Evolutionary conservation across 2,113 vertebrate species (phyloP).

Genomic region (Ceyx margarethae): DNA sequence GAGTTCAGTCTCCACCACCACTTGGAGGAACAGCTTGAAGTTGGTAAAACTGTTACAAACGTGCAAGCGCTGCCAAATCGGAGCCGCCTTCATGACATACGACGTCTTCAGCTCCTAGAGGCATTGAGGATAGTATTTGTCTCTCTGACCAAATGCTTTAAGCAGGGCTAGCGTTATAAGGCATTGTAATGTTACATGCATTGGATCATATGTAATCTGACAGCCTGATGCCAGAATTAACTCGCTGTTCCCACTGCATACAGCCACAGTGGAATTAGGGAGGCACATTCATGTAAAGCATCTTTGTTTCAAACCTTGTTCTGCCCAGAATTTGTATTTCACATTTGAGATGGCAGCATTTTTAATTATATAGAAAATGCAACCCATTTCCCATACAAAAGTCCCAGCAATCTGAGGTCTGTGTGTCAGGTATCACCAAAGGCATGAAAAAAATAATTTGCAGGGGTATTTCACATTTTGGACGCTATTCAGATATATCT

Average conservation of each 20-base stretch:
- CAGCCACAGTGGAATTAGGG: neutral
- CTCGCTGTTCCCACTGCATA: neutral
- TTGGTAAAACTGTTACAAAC: slow-evolving; percentile 29
- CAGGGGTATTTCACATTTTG: neutral
- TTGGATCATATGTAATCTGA: neutral
- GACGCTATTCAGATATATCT: neutral
- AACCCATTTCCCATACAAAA: neutral
- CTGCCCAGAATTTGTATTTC: neutral
- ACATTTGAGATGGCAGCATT: neutral
- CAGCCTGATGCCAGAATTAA: neutral
- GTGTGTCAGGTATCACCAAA: neutral
- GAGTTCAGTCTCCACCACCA: slow-evolving; percentile 3
- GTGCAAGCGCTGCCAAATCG: neutral
- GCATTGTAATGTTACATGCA: neutral
- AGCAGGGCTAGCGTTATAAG: neutral
- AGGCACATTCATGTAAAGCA: neutral
- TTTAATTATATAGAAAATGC: neutral
- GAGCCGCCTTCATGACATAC: neutral
- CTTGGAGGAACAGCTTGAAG: slow-evolving; percentile 46
- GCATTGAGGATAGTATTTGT: neutral
- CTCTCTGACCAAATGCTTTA: neutral
- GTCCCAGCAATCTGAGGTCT: neutral
- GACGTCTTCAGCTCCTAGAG: neutral
- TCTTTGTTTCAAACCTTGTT: neutral
- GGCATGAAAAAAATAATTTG: neutral